Base-by-base conservation (phyloP, 2,113 vertebrate genomes). In the Marcusenius ussheri region DNA sequence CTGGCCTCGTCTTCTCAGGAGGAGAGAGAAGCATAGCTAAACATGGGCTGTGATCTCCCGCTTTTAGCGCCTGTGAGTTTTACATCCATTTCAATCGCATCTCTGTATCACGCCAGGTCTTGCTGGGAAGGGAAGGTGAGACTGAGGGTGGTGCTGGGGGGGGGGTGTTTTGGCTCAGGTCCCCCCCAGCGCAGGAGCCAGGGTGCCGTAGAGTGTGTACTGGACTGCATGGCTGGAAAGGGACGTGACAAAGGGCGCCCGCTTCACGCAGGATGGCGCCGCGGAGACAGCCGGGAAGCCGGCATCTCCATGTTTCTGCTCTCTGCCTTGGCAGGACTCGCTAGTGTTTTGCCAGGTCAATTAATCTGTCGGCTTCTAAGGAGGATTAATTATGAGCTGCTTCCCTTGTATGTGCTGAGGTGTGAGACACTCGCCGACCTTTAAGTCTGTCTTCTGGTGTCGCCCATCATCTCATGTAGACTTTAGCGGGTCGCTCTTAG, bases 1-100 rank as follows among this genome's bases (percentile, higher is more conserved):
- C 27, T 66, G 17, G 21, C 24, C 46, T n/a, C 8, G 10, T 89
- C 45, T 47, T 66, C 84, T 49, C 49, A n/a, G 51, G 4, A 10
- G 77, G 9, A 39, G 51, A 21, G 47, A 83, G 42, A 88, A 89
- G 89, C 88, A 50, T 42, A 85, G 86, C 39, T 56, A 74, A 58
- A 39, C 51, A 21, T 21, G 8, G 58, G 42, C 56, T n/a, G 58
- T 15, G 21, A 49, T 46, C 58, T 35, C 49, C 35, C 19, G 15
- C 74, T 80, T 53, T 53, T 21, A 62, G 45, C 35, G 47, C n/a
- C 8, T 24, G 3, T 56, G 46, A 24, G 19, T 56, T 39, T 89
- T 45, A 49, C 21, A 42, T 83, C 50, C 49, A 5, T 21, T 51
- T 53, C 17, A 58, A n/a, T 89, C 19, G 21, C 49, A 45, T 56